A percentile compares a stretch with the other conserved stretches of the same genome.
phyloP scores from a whole-genome alignment of 1,140 invertebrate genomes.

The Onthophagus taurus region DNA sequence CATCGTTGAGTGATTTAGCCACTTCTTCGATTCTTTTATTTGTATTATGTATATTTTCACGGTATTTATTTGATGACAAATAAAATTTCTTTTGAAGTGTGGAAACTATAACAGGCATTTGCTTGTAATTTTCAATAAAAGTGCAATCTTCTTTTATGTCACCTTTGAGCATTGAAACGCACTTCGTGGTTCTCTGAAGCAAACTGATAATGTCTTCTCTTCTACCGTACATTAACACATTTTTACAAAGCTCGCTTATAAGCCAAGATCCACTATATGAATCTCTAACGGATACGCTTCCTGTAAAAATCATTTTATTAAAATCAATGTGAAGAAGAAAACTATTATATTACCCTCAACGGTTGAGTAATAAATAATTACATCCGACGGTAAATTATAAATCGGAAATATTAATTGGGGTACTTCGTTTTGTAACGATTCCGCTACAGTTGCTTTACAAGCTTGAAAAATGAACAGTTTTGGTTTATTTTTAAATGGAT shows the following conservation, averaged over 20 bases:
- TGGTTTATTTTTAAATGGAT: conserved; percentile 25
- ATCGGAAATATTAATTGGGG: conserved; percentile 12
- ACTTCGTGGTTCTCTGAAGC: conserved; percentile 28
- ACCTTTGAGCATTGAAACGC: conserved; percentile 10
- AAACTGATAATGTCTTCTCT: conserved; percentile 29
- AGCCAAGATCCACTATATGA: conserved; percentile 27
- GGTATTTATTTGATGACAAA: conserved; percentile 6
- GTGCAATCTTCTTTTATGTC: not conserved
- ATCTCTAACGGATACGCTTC: conserved; percentile 23
- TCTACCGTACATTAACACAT: conserved; percentile 28
- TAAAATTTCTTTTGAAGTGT: not conserved
- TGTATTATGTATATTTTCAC: no score
- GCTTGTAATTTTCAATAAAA: not conserved
- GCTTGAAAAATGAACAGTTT: conserved; percentile 33
- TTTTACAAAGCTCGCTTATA: conserved; percentile 34
- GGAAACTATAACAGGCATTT: conserved; percentile 4
- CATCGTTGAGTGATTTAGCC: no score
- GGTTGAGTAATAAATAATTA: conserved; percentile 25
- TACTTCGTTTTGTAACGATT: no score
- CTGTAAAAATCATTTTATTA: conserved; percentile 10
- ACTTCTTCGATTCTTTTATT: no score
- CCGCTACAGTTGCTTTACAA: conserved; percentile 27
- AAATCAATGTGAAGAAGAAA: not conserved
- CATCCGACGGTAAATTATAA: conserved; percentile 21
- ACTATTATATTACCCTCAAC: conserved; percentile 24